Evolutionary conservation across 2,888 invertebrate species (phyloP).

Genomic region (Neoitamus cyanurus): DNA sequence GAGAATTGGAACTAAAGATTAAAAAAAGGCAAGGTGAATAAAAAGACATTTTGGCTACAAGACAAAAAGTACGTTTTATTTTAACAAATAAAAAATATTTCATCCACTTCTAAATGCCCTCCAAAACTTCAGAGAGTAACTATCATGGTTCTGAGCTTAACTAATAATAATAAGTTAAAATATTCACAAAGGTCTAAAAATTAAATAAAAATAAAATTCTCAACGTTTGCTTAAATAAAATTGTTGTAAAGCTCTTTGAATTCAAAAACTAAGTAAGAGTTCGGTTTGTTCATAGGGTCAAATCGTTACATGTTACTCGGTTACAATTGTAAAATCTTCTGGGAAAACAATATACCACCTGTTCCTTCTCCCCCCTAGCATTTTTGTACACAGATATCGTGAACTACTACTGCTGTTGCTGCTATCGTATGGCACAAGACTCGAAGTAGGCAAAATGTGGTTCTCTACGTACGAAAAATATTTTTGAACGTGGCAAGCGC

Average conservation of each 20-base stretch:
- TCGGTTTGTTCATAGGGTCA: constrained; percentile 16
- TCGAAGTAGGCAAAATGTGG: constrained; percentile 20
- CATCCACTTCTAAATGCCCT: not conserved
- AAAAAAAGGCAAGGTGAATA: not conserved
- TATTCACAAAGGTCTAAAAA: constrained; percentile 27
- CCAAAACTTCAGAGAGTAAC: not conserved
- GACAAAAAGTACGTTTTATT: constrained; percentile 33
- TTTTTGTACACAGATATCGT: not conserved
- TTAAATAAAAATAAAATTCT: constrained; percentile 21
- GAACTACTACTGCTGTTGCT: not conserved
- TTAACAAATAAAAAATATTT: constrained; percentile 44
- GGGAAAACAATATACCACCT: not conserved
- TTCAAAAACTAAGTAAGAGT: constrained; percentile 23
- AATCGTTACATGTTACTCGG: not conserved
- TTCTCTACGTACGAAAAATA: not conserved
- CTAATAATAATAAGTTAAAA: constrained; percentile 35
- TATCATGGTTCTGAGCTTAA: constrained; percentile 12
- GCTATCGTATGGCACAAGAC: constrained; percentile 21
- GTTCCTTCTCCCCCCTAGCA: not conserved
- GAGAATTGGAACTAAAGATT: not conserved
- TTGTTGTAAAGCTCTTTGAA: constrained; percentile 18
- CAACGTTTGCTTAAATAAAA: constrained; percentile 16
- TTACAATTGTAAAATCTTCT: not conserved
- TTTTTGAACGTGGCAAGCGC: not conserved
- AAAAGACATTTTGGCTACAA: constrained; percentile 14